Evolutionary conservation across 2,888 invertebrate genomes (phyloP), one percentile per base, ranked within the genome.

Genomic region (Arctia plantaginis): DNA sequence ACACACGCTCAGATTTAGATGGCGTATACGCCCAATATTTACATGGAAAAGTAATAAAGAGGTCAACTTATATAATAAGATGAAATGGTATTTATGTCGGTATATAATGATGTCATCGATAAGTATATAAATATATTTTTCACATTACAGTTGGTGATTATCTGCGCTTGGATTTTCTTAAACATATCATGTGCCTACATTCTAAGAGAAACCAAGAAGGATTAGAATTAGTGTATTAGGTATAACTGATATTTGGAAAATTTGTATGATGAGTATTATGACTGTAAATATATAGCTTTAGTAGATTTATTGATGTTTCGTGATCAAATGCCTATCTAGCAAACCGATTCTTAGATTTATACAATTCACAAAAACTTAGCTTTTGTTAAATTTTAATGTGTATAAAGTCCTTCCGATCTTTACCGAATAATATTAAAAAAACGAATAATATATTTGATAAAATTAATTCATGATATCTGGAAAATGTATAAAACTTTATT

Each of bases 91-190:
- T 44, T 23, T 47, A 30, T 27, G 39, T 39, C 0, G 13, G 62
- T 55, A n/a, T 51, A n/a, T n/a, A 71, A 64, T 35, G 64, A 30
- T 69, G 27, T 65, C 41, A 73, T 74, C 59, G 62, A 71, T 82
- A n/a, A n/a, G n/a, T n/a, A 73, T 35, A 35, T 3, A 71, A 75
- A 64, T 35, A 62, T 71, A 59, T 66, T 72, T 69, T 76, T 64
- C 27, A 66, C 18, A 39, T 75, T 73, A 67, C 84, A 85, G 84
- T 65, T 85, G 85, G 80, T 83, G 83, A 85, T 75, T 74, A 71
- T 51, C 69, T 69, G 41, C 76, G 73, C 75, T 74, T 69, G 66
- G 44, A 65, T 78, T 82, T 83, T 84, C 82, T 84, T 82, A 78
- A 80, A 77, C 77, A 78, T 81, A 81, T 80, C 76, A 62, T 64